phyloP scores from a whole-genome alignment of 2,888 invertebrate species.

The Cybosia mesomella region DNA sequence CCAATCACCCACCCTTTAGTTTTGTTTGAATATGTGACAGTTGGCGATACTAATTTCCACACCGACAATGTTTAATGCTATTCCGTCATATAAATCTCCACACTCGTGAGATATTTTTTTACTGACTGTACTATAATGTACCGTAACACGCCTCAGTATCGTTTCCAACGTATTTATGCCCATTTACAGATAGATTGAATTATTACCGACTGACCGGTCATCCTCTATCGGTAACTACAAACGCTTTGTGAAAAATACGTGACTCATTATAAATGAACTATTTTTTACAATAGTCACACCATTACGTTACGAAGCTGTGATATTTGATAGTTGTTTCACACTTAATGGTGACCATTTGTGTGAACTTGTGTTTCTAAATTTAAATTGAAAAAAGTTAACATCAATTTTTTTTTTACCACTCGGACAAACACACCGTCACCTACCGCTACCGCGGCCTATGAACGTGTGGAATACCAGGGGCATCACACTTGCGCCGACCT shows the following conservation, averaged over 20 bases:
- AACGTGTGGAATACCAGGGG: too few species aligned
- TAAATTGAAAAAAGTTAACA: background rate
- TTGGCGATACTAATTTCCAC: background rate
- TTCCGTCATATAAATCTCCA: background rate
- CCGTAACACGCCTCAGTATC: conserved; percentile 42
- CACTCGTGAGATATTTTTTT: conserved; percentile 15
- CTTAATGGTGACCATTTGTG: conserved; percentile 3
- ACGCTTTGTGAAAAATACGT: conserved; percentile 30
- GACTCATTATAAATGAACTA: conserved; percentile 34
- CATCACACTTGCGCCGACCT: too few species aligned
- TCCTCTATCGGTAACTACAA: conserved; percentile 35
- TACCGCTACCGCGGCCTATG: too few species aligned
- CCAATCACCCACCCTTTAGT: background rate
- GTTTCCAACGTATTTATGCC: conserved; percentile 46
- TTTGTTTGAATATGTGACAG: background rate
- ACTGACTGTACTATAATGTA: conserved; percentile 37
- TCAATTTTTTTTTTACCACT: too few species aligned
- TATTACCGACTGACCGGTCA: conserved; percentile 40
- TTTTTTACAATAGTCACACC: conserved; percentile 25
- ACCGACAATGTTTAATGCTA: background rate
- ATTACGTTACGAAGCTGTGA: conserved; percentile 11
- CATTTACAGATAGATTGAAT: conserved; percentile 51
- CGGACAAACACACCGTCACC: too few species aligned
- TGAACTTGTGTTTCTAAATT: background rate
- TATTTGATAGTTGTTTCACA: conserved; percentile 19